These are phyloP conservation scores for Ancistrus triradiatus DNA, from an alignment of 2,113 vertebrate species.

Conservation along the genomic window DNA sequence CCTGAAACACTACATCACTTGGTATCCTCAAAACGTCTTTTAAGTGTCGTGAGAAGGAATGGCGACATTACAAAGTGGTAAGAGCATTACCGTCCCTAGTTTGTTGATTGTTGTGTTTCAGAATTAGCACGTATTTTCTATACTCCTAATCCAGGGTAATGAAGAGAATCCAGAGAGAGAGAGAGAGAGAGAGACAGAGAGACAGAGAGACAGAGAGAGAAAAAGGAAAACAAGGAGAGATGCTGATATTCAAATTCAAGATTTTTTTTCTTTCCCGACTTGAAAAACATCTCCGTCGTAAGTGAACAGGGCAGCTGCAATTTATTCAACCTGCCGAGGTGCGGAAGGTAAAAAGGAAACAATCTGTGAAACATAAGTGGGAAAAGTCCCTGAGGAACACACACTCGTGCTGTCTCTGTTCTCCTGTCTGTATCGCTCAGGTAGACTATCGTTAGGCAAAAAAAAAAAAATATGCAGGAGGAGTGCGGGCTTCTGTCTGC, in stretches of 20 bases:
- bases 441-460: conserved; percentile 2
- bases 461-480: conserved; percentile 2
- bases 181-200: too few species aligned
- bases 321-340: conserved; percentile 43
- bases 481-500: conserved; percentile 4
- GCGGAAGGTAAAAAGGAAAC: conserved; percentile 40
- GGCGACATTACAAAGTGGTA: too few species aligned
- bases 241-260: not conserved
- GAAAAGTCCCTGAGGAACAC: conserved; percentile 32
- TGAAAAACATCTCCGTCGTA: conserved; percentile 34
- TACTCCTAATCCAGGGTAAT: too few species aligned
- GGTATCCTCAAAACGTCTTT: too few species aligned
- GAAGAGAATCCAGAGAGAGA: too few species aligned
- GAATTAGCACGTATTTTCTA: too few species aligned
- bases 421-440: not conserved
- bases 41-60: too few species aligned
- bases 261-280: not conserved
- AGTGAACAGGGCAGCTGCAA: conserved; percentile 23
- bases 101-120: too few species aligned
- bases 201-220: not conserved
- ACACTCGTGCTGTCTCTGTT: conserved; percentile 5
- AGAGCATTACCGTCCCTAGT: too few species aligned
- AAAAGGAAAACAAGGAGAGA: not conserved
- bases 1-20: too few species aligned
- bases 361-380: conserved; percentile 40